These are phyloP conservation scores for Sycophaga agraensis DNA, from an alignment of 1,140 invertebrate species.

Conservation along the genomic window DNA sequence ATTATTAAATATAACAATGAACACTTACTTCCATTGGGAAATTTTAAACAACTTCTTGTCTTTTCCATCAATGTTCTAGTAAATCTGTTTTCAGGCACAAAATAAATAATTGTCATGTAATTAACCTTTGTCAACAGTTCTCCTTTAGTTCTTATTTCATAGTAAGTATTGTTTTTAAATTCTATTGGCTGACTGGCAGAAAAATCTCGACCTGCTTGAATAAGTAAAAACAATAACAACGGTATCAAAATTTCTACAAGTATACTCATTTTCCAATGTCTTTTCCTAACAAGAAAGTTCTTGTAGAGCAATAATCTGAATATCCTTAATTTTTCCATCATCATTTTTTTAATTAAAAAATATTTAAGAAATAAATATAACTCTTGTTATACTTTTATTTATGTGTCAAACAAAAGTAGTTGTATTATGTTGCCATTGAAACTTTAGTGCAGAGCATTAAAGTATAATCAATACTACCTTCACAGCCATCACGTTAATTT, in stretches of 20 bases:
- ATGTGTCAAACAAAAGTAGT: neutral
- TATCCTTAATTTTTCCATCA: slow-evolving; percentile 37
- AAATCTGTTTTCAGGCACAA: slow-evolving; percentile 39
- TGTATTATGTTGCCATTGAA: slow-evolving; percentile 3
- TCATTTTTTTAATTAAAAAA: slow-evolving; percentile 12
- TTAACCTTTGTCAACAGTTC: slow-evolving; percentile 25
- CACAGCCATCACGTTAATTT: neutral
- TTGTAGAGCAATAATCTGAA: slow-evolving; percentile 49
- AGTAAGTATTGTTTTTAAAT: slow-evolving; percentile 38
- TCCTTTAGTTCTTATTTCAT: slow-evolving; percentile 33
- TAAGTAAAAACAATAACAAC: slow-evolving; percentile 43
- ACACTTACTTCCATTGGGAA: slow-evolving; percentile 38
- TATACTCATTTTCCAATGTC: slow-evolving; percentile 45
- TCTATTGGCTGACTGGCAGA: slow-evolving; percentile 32
- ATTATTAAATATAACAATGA: neutral
- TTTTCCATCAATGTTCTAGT: slow-evolving; percentile 37
- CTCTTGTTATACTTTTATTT: neutral
- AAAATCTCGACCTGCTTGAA: slow-evolving; percentile 44
- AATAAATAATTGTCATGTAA: slow-evolving; percentile 35
- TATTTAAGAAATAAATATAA: neutral
- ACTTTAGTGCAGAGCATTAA: neutral
- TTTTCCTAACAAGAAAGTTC: slow-evolving; percentile 45
- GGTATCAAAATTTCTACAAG: slow-evolving; percentile 48
- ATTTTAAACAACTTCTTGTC: slow-evolving; percentile 35
- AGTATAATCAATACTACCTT: slow-evolving; percentile 10